Percentiles rank a stretch among this genome's conserved stretches.
Conservation (phyloP, 2,797 vertebrate genomes). For the Semaprochilodus insignis region DNA sequence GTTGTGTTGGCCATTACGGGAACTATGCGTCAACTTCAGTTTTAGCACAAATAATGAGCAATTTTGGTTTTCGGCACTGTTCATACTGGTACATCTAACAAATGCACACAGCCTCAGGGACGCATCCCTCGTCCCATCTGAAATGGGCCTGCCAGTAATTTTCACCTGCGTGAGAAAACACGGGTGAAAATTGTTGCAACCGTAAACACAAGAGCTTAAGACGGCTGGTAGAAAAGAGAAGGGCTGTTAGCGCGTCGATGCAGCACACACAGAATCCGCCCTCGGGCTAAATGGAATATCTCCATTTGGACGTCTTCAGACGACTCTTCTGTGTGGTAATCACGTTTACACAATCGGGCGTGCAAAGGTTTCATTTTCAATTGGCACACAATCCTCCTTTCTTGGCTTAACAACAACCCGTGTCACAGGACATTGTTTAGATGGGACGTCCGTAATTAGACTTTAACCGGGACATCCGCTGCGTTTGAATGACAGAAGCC, state of each 20-base stretch:
- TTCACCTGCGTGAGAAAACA: slow-evolving; percentile 40
- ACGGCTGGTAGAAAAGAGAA: slow-evolving; percentile 14
- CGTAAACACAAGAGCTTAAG: slow-evolving; percentile 19
- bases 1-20: too few species aligned
- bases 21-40: too few species aligned
- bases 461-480: slow-evolving; percentile 3
- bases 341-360: slow-evolving; percentile 52
- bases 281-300: slow-evolving; percentile 59
- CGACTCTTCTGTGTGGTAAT: slow-evolving; percentile 51
- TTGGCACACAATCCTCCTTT: slow-evolving; percentile 21
- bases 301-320: slow-evolving; percentile 57
- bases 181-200: slow-evolving; percentile 36
- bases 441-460: slow-evolving; percentile 30
- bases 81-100: neutral
- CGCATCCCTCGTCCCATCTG: slow-evolving; percentile 19
- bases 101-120: slow-evolving; percentile 1
- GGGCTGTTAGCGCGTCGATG: slow-evolving; percentile 1
- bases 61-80: too few species aligned
- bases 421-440: slow-evolving; percentile 25
- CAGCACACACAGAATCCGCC: slow-evolving; percentile 45
- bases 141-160: slow-evolving; percentile 36
- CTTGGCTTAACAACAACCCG: slow-evolving; percentile 16
- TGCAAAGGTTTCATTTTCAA: slow-evolving; percentile 45
- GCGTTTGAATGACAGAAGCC: slow-evolving; percentile 23
- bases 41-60: too few species aligned